Percentiles rank a stretch among this genome's conserved stretches.
phyloP scores from a whole-genome alignment of 2,888 invertebrate species.

The Crossocerus cetratus region DNA sequence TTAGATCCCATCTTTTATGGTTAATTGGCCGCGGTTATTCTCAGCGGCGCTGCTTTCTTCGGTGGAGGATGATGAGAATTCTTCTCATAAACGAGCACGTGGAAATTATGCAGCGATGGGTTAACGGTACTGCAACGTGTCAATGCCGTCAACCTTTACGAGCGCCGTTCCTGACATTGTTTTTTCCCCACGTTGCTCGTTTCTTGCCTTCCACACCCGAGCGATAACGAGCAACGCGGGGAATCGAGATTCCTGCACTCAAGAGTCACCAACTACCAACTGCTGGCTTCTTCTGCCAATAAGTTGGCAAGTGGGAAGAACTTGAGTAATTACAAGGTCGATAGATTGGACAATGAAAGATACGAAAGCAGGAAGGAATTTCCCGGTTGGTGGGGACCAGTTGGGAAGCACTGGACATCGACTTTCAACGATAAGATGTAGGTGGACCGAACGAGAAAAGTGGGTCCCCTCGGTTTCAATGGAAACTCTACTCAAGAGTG shows the following conservation, averaged over 20 bases:
- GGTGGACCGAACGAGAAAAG: slow-evolving; percentile 46
- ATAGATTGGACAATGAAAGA: too few species aligned
- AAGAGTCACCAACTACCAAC: too few species aligned
- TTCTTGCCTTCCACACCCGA: neutral
- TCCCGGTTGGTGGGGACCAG: neutral
- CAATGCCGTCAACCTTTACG: neutral
- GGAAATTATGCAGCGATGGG: neutral
- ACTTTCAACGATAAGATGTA: slow-evolving; percentile 57
- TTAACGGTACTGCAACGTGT: neutral
- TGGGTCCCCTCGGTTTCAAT: slow-evolving; percentile 38
- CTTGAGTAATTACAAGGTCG: too few species aligned
- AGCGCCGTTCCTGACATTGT: neutral
- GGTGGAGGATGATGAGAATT: neutral
- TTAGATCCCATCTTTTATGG: too few species aligned
- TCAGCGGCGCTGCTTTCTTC: too few species aligned
- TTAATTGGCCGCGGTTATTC: too few species aligned
- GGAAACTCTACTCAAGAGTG: slow-evolving; percentile 42
- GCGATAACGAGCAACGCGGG: too few species aligned
- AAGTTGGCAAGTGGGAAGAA: too few species aligned
- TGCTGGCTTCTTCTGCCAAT: too few species aligned
- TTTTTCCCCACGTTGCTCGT: neutral
- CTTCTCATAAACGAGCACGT: neutral
- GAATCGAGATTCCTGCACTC: too few species aligned
- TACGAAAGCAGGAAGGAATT: too few species aligned
- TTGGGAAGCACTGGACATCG: slow-evolving; percentile 38